Evolutionary conservation across 1,140 invertebrate species (phyloP), one percentile per base, ranked within the genome.

Genomic region (Plectrocnemia conspersa): DNA sequence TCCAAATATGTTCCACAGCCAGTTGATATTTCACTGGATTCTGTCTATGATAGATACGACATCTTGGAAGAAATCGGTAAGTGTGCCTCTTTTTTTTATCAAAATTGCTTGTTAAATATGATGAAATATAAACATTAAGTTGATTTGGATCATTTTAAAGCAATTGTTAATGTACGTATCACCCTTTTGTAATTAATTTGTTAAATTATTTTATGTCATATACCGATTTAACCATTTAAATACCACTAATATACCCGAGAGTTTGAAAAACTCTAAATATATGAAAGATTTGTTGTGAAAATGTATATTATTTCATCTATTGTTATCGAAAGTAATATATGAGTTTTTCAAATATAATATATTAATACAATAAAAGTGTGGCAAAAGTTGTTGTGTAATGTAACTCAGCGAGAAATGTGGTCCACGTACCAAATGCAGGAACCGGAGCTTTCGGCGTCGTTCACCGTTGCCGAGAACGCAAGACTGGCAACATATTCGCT

Each of bases 401-500:
- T n/a, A 50, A 50, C 23, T 29, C 19, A 50, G 47, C 25, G 45
- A 24, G 13, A 47, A 47, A 47, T 47, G 45, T 50, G 47, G 19
- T 35, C 33, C 47, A 27, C 47, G 32, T 33, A 18, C 33, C 57
- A 66, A 65, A 69, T 71, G 67, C 73, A 76, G 74, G 97, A 64
- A 95, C 91, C 59, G 97, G 97, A 40, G 96, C 97, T 3, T 99
- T 99, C 71, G 97, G 97, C 46, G 96, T 98, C 19, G 97, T 99
- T 0, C 97, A 99, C 68, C 80, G 97, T 22, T 98, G 95, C 68
- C 82, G 94, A 16, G 97, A 99, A 74, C 84, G 93, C 58, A 82
- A 91, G 21, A 97, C 94, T 38, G 96, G 96, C 11, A 93, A 96
- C 66, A 93, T 93, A 40, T 99, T 97, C 73, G 97, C 97, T 0